Conservation (phyloP, 2,113 vertebrate species). For the Cottus gobio region DNA sequence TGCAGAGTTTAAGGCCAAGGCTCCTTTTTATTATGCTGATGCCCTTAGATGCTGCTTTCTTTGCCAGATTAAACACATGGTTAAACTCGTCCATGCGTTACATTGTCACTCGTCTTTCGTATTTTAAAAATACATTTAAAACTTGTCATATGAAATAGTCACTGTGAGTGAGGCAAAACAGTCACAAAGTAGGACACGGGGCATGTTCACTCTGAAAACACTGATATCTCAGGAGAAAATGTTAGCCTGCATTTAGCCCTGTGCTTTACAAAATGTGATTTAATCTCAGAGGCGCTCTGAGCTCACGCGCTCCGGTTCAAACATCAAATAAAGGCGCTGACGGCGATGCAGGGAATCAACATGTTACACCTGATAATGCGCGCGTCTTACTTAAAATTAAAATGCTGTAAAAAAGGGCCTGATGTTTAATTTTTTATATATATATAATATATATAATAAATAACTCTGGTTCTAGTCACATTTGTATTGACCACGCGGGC, state of each 20-base stretch:
- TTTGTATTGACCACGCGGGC: neutral
- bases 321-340: constrained; percentile 55
- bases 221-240: constrained; percentile 53
- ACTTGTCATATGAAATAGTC: neutral
- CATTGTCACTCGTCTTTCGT: neutral
- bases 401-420: too few species aligned
- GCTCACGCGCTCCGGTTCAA: constrained; percentile 48
- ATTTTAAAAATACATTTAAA: too few species aligned
- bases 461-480: too few species aligned
- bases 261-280: constrained; percentile 57
- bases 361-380: constrained; percentile 38
- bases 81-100: neutral
- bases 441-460: too few species aligned
- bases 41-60: neutral
- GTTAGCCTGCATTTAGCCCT: constrained; percentile 49
- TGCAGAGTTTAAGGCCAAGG: constrained; percentile 14
- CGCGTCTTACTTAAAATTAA: neutral
- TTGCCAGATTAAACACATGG: neutral
- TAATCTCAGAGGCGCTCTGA: constrained; percentile 49
- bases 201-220: constrained; percentile 41
- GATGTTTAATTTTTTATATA: too few species aligned
- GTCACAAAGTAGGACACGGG: constrained; percentile 23
- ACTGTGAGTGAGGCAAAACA: constrained; percentile 3
- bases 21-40: neutral
- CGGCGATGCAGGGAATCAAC: constrained; percentile 19